Base-by-base conservation (phyloP, 2,888 invertebrate species). In the Thereva nobilitata region DNA sequence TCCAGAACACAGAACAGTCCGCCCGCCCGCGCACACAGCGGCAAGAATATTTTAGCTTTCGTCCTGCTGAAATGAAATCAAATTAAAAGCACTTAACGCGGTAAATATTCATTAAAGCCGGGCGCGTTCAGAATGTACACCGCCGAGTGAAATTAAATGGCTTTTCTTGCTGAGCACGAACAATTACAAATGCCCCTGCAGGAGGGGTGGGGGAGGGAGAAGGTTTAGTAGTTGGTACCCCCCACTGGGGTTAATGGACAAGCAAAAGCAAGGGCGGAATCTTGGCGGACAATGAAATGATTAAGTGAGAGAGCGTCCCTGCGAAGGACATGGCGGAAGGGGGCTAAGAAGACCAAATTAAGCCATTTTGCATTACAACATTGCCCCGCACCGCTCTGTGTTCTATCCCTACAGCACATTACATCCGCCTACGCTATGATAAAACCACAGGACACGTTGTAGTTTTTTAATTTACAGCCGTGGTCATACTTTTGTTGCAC, bases 91-190 rank as follows among this genome's bases (percentile, higher is more conserved):
- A 53, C 66, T 70, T 50, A 67, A 64, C 66, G 67, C 56, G 69
- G 66, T 67, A 70, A 70, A 67, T 70, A 64, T 67, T 70, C 69
- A 67, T 70, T 67, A 66, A 66, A 55, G 45, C 45, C 63, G 67
- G 67, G 54, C 50, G 64, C 64, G 53, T 12, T 40, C 47, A 65
- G 55, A 49, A 65, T 53, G 34, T 54, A 49, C 65, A 10, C 55
- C 45, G 65, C 42, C 66, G 52, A 49, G 59, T 66, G 38, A 66
- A 66, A 66, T 66, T 66, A 66, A 66, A 66, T 59, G 66, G 59
- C 38, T 59, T 61, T 66, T 66, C 66, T 66, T 66, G 59, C 59
- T 59, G 57, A 66, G 52, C 47, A 41, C 10, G 55, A 49, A 56
- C 64, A 64, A 64, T 54, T 64, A 64, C 64, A 41, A 64, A 53